These are phyloP conservation scores for Onychorhynchus coronatus DNA, from an alignment of 2,113 vertebrate species.

Conservation along the genomic window DNA sequence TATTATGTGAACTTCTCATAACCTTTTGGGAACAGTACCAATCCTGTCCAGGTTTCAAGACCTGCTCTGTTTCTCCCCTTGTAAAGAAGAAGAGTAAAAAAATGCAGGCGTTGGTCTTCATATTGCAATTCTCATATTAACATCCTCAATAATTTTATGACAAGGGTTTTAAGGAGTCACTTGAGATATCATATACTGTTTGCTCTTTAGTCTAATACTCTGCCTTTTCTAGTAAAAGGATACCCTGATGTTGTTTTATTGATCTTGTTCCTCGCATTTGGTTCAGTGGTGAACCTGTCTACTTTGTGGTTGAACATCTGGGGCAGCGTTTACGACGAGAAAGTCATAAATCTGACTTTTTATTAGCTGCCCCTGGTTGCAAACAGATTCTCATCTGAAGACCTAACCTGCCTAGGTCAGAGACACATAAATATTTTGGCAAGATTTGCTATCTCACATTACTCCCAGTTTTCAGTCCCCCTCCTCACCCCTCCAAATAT, in stretches of 20 bases:
- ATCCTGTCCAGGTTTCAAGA: background rate
- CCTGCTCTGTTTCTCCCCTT: background rate
- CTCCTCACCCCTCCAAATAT: conserved; percentile 23
- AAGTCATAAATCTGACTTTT: conserved; percentile 52
- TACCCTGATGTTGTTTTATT: conserved; percentile 48
- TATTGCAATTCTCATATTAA: background rate
- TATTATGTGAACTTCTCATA: background rate
- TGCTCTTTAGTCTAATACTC: conserved; percentile 21
- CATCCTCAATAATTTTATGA: conserved; percentile 17
- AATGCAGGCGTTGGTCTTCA: background rate
- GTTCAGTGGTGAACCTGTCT: conserved; percentile 45
- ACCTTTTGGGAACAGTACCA: background rate
- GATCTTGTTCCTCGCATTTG: conserved; percentile 36
- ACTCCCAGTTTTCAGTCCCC: conserved; percentile 26
- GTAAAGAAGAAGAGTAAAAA: background rate
- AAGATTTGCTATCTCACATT: conserved; percentile 32
- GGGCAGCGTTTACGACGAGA: conserved; percentile 33
- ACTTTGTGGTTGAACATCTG: conserved; percentile 59
- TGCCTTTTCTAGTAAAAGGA: conserved; percentile 47
- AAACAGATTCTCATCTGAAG: conserved; percentile 61
- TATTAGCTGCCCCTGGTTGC: conserved; percentile 46
- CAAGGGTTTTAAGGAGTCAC: conserved; percentile 18
- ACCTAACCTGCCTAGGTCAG: conserved; percentile 55
- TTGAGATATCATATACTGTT: conserved; percentile 22
- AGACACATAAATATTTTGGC: conserved; percentile 66